A percentile compares a stretch with the other conserved stretches of the same genome.
Conservation (phyloP, 2,113 vertebrate genomes). For the Hyperoodon ampullatus region DNA sequence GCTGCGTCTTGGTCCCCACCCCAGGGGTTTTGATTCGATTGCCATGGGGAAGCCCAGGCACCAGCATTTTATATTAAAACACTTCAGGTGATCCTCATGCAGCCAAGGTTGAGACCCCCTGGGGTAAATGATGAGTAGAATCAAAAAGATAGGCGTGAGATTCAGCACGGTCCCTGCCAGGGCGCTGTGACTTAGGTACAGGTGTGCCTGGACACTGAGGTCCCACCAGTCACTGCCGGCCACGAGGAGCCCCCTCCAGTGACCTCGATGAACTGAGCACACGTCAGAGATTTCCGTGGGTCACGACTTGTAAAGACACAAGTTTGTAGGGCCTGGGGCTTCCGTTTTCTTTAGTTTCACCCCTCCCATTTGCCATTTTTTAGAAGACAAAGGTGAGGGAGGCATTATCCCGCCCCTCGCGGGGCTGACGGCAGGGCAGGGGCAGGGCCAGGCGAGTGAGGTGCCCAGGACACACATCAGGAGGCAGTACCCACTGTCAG, state of each 20-base stretch:
- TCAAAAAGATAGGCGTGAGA: neutral
- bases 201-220: too few species aligned
- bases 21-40: fast-evolving
- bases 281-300: neutral
- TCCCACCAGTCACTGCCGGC: fast-evolving
- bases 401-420: fast-evolving
- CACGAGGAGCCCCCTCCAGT: neutral
- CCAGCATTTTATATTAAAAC: neutral
- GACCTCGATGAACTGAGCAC: neutral
- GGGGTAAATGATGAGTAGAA: neutral
- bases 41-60: neutral
- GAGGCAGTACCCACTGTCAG: neutral
- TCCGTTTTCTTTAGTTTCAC: neutral
- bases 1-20: neutral
- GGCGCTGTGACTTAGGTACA: fast-evolving
- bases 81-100: neutral
- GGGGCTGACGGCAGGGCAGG: neutral
- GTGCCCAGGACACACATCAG: neutral
- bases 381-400: neutral
- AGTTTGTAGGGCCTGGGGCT: neutral
- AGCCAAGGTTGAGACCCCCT: neutral
- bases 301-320: fast-evolving
- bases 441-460: neutral
- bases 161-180: neutral
- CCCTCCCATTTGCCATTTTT: neutral